Evolutionary conservation across 1,140 invertebrate species (phyloP), one percentile per base, ranked within the genome.

Genomic region (Geopemphigus sp.): DNA sequence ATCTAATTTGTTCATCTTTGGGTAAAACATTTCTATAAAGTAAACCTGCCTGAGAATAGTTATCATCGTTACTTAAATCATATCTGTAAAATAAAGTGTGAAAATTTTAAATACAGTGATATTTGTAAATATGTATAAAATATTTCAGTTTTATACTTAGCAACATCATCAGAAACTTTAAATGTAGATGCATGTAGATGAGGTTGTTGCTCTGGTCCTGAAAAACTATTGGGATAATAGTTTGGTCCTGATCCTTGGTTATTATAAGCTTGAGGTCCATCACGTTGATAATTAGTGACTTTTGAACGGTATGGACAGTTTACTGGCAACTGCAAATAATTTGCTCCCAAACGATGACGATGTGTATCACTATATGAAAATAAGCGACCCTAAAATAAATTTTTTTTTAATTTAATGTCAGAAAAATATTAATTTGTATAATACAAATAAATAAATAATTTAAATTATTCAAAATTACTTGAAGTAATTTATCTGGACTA

Each of bases 341-440:
- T 99, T 0, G 94, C 89, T 56, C 97, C 97, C 57, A 99, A 88
- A 29, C 97, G 91, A 86, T 98, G 93, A 81, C 95, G 90, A 83
- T 98, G 96, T 6, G 98, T 97, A 86, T 99, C 98, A 8, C 90
- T 90, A 86, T 99, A 99, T 15, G 95, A 91, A 85, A 98, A 98
- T 10, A 99, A 87, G 82, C 98, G 92, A 56, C 95, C 96, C 86
- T 89, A 86, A 73, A 91, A 85, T 72, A 90, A 90, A 80, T n/a
- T n/a, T 8, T 3, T 39, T 39, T 39, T 39, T 4, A 39, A 39
- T 39, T 39, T 39, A 39, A 39, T 39, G 32, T 39, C 8, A 45
- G 19, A n/a, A 29, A 80, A 81, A 50, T 10, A 64, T 17, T 2
- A 39, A 39, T 39, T 39, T 39, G 8, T 45, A 24, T 50, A 39